These are phyloP conservation scores for Aeoliscus strigatus DNA, from an alignment of 2,797 vertebrate genomes.

Conservation along the genomic window DNA sequence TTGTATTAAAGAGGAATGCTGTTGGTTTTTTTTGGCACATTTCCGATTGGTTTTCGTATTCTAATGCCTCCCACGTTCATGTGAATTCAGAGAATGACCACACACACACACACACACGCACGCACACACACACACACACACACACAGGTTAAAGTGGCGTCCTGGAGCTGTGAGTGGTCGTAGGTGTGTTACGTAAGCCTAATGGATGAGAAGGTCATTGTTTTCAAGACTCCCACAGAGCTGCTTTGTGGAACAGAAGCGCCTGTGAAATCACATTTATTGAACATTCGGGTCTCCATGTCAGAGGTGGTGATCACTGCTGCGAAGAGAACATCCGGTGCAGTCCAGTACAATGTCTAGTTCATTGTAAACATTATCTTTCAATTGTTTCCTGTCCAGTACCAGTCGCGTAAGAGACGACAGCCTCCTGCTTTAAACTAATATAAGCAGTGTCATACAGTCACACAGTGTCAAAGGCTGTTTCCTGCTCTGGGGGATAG, in stretches of 20 bases:
- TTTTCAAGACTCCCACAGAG: constrained; percentile 55
- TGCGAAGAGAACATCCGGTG: constrained; percentile 9
- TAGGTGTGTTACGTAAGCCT: constrained; percentile 64
- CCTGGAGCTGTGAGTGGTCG: constrained; percentile 30
- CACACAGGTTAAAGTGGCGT: constrained; percentile 16
- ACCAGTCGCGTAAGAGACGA: too few species aligned
- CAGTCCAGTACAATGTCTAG: too few species aligned
- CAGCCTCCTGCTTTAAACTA: too few species aligned
- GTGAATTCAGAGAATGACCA: constrained; percentile 29
- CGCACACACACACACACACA: constrained; percentile 2
- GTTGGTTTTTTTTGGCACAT: constrained; percentile 41
- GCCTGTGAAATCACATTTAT: constrained; percentile 59
- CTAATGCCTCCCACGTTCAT: constrained; percentile 36
- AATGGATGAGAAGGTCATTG: constrained; percentile 60
- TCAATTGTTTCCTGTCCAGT: too few species aligned
- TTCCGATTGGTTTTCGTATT: constrained; percentile 24
- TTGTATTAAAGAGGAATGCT: constrained; percentile 21
- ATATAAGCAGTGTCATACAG: too few species aligned
- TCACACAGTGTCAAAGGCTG: too few species aligned
- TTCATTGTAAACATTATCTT: too few species aligned
- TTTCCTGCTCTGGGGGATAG: too few species aligned
- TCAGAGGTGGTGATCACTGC: constrained; percentile 29
- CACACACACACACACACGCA: constrained; percentile 21
- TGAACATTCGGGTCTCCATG: constrained; percentile 52
- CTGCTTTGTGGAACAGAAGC: constrained; percentile 46